phyloP scores from a whole-genome alignment of 2,113 vertebrate genomes.

The Panurus biarmicus region DNA sequence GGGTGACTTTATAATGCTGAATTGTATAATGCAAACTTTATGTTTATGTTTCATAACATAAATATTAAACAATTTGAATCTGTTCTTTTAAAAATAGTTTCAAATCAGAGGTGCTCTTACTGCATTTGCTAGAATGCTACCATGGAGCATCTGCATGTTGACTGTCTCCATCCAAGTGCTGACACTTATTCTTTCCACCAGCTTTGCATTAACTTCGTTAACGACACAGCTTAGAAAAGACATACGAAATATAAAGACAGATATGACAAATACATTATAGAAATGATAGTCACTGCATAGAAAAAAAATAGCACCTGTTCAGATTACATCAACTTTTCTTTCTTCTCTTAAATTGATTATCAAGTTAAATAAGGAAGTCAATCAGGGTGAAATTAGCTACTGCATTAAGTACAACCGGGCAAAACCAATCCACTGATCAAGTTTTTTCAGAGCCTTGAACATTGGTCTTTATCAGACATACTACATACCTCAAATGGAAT shows the following conservation, averaged over 20 bases:
- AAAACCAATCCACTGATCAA: not conserved
- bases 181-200: not conserved
- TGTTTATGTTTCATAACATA: not conserved
- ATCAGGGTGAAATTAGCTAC: not conserved
- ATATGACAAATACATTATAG: not conserved
- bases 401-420: not conserved
- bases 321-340: not conserved
- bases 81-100: not conserved
- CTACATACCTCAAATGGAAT: not conserved
- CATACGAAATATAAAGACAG: not conserved
- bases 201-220: not conserved
- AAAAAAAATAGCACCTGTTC: not conserved
- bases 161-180: not conserved
- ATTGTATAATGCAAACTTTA: not conserved
- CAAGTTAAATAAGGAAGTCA: not conserved
- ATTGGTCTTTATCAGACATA: not conserved
- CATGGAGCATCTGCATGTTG: not conserved
- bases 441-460: not conserved
- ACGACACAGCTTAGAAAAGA: not conserved
- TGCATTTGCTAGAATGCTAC: not conserved
- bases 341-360: not conserved
- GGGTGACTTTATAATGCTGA: not conserved
- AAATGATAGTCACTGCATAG: not conserved
- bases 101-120: not conserved
- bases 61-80: not conserved